Evolutionary conservation across 2,797 vertebrate genomes (phyloP).

Genomic region (Antrozous pallidus): DNA sequence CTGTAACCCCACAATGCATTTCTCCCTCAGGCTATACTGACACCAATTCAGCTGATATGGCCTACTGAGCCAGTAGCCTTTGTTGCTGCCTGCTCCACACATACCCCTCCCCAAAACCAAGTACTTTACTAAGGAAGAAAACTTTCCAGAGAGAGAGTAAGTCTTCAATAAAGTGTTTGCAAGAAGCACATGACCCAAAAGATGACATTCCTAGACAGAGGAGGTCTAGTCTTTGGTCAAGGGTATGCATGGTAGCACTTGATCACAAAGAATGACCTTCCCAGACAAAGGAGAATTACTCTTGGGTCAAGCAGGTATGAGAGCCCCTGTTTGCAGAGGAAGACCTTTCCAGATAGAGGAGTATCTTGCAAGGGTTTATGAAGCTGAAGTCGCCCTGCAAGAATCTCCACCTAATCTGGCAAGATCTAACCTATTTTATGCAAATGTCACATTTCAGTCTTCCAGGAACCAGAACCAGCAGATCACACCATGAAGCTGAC

Average conservation of each 20-base stretch:
- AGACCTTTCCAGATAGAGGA: not conserved
- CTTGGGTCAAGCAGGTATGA: not conserved
- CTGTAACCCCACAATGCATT: not conserved
- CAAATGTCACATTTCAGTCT: not conserved
- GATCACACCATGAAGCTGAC: not conserved
- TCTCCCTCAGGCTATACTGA: not conserved
- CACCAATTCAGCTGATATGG: not conserved
- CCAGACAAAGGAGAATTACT: not conserved
- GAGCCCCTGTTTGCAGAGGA: not conserved
- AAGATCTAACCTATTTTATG: slow-evolving; percentile 13
- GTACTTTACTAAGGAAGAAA: not conserved
- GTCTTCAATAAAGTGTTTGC: slow-evolving; percentile 10
- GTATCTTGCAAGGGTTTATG: not conserved
- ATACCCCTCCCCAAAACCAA: not conserved
- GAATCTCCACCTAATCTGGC: slow-evolving; percentile 13
- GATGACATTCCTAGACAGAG: not conserved
- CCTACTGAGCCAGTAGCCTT: not conserved
- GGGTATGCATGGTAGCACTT: not conserved
- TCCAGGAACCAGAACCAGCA: not conserved
- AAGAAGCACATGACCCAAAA: not conserved
- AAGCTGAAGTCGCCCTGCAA: not conserved
- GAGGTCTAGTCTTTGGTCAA: slow-evolving; percentile 1
- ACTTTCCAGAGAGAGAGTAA: not conserved
- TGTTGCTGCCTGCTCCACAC: not conserved
- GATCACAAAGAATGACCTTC: not conserved